A percentile compares a stretch with the other conserved stretches of the same genome.
These are phyloP conservation scores for Tokudaia muenninki DNA, from an alignment of 2,797 vertebrate species.

Conservation along the genomic window DNA sequence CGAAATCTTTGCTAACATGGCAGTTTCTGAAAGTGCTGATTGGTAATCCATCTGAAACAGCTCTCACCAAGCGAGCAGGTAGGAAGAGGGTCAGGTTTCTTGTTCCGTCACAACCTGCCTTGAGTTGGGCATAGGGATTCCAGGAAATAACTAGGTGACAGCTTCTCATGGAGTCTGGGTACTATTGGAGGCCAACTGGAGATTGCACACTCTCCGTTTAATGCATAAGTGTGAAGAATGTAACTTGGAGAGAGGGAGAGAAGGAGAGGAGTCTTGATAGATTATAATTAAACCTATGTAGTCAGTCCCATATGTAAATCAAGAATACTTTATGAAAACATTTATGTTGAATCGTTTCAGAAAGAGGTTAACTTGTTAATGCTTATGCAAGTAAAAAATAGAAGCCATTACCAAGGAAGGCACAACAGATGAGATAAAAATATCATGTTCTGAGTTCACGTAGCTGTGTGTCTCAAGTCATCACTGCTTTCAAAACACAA, in stretches of 20 bases:
- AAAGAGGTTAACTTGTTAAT: constrained; percentile 10
- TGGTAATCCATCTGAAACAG: neutral
- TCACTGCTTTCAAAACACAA: neutral
- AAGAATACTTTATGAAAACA: neutral
- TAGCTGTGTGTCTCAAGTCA: neutral
- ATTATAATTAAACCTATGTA: neutral
- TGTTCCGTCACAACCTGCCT: too few species aligned
- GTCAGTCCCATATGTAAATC: neutral
- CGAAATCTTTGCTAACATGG: neutral
- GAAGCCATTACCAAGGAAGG: neutral
- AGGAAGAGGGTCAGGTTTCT: neutral
- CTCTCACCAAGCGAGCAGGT: constrained; percentile 1
- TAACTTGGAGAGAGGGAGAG: neutral
- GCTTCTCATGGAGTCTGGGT: neutral
- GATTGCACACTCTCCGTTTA: neutral
- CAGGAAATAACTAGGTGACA: neutral
- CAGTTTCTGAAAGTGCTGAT: neutral
- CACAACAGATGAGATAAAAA: neutral
- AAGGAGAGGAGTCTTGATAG: neutral
- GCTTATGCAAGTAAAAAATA: constrained; percentile 1
- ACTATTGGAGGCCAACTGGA: neutral
- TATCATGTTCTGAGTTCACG: neutral
- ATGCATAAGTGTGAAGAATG: neutral
- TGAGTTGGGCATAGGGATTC: neutral
- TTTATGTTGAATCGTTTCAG: neutral